Percentiles rank a stretch among this genome's conserved stretches.
Conservation (phyloP, 2,888 invertebrate species). For the Cheilosia vernalis region DNA sequence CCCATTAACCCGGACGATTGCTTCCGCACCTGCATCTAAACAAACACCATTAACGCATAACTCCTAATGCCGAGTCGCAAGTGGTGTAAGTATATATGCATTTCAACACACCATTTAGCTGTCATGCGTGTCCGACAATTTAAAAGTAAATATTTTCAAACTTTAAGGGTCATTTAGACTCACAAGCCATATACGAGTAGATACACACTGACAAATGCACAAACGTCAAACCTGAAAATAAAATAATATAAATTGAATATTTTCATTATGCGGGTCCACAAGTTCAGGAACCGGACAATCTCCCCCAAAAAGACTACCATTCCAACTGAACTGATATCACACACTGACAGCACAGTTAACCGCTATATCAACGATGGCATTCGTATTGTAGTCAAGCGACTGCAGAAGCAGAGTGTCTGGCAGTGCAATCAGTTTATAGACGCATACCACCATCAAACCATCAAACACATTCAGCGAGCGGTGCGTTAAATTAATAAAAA, state of each 20-base stretch:
- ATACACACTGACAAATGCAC: neutral
- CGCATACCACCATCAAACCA: slow-evolving; percentile 18
- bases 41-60: neutral
- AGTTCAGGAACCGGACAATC: slow-evolving; percentile 69
- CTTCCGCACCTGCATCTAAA: slow-evolving; percentile 46
- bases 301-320: slow-evolving; percentile 32
- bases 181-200: neutral
- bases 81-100: neutral
- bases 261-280: slow-evolving; percentile 63
- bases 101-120: slow-evolving; percentile 12
- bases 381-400: slow-evolving; percentile 57
- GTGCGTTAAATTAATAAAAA: slow-evolving; percentile 68
- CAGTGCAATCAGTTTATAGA: slow-evolving; percentile 58
- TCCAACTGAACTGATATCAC: slow-evolving; percentile 41
- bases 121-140: slow-evolving; percentile 29
- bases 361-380: slow-evolving; percentile 51
- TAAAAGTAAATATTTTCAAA: slow-evolving; percentile 28
- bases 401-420: slow-evolving; percentile 60
- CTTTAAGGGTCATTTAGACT: slow-evolving; percentile 29
- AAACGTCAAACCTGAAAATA: slow-evolving; percentile 24
- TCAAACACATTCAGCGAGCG: slow-evolving; percentile 13
- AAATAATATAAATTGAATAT: slow-evolving; percentile 62
- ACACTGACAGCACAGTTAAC: slow-evolving; percentile 38
- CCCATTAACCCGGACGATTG: slow-evolving; percentile 20
- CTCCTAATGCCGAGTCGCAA: neutral